phyloP scores from a whole-genome alignment of 2,797 vertebrate species.

The Loriculus beryllinus region DNA sequence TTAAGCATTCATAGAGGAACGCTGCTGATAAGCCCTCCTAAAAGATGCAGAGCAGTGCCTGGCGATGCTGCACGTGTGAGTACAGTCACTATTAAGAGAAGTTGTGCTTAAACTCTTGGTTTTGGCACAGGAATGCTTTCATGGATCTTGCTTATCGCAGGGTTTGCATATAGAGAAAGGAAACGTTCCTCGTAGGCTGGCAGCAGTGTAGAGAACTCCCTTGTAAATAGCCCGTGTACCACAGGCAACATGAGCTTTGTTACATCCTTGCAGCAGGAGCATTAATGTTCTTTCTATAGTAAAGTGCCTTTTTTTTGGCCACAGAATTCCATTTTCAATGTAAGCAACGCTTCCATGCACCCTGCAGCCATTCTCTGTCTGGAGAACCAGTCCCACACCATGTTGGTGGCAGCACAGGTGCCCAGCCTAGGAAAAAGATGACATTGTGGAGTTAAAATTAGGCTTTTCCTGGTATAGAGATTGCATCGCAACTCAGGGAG shows the following conservation, averaged over 20 bases:
- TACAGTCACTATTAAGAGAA: neutral
- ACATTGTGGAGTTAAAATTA: neutral
- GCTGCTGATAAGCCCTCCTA: fast-evolving
- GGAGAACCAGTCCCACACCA: fast-evolving
- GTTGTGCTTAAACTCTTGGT: neutral
- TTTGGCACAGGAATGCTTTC: fast-evolving
- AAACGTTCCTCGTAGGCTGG: neutral
- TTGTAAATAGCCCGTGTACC: neutral
- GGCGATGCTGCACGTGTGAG: fast-evolving
- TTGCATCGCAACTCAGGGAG: fast-evolving
- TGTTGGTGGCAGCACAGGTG: fast-evolving
- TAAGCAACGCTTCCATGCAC: fast-evolving
- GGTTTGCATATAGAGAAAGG: neutral
- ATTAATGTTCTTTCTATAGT: neutral
- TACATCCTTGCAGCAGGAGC: neutral
- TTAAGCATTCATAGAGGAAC: neutral
- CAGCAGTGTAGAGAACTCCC: neutral
- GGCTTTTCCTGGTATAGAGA: neutral
- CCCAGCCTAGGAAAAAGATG: neutral
- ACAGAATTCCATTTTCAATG: fast-evolving
- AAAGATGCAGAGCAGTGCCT: fast-evolving
- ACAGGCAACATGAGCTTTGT: fast-evolving
- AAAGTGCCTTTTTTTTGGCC: neutral
- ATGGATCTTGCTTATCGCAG: neutral
- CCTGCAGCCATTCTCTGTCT: fast-evolving